Base-by-base conservation (phyloP, 2,888 invertebrate species). In the Diplazon laetatorius region DNA sequence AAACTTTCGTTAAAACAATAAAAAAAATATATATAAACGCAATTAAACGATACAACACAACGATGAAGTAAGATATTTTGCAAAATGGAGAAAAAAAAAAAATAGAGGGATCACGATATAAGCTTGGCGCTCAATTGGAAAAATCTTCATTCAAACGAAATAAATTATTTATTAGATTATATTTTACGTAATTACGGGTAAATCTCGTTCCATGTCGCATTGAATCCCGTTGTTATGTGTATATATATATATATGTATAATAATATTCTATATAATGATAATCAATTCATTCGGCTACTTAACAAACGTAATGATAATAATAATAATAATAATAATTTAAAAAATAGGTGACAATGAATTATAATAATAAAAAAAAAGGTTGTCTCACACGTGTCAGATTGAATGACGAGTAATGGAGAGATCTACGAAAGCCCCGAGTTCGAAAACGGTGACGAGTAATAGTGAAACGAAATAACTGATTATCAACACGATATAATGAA, bases 131-230 rank as follows among this genome's bases (percentile, higher is more conserved):
- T 25, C 46, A 25, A 14, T 30, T 59, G 9, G 48, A 37, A 35
- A 46, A 70, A 46, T 50, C 10, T 70, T 76, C 25, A 62, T 65
- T 50, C 20, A 46, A 70, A 14, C 39, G 42, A 12, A 76, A 70
- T 76, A 50, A 75, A 76, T 76, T 70, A 63, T 75, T 63, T 63
- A 69, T 63, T 30, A 63, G 1, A 39, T 57, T 39, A 42, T 65
- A 59, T n/a, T 52, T 50, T 50, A 66, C 20, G 37, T 39, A 2
- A 16, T 14, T 52, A 52, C 42, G 52, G 6, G 12, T 42, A 52
- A 42, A 16, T 18, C 30, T n/a, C n/a, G 42, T 0, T 68, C 6
- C 5, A 12, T 44, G 8, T 25, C 22, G 25, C 39, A 4, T n/a
- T n/a, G 8, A 60, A 42, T n/a, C 42, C 60, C 22, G 42, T 14